Evolutionary conservation across 2,113 vertebrate genomes (phyloP), one percentile per base, ranked within the genome.

Genomic region (Grantiella picta): DNA sequence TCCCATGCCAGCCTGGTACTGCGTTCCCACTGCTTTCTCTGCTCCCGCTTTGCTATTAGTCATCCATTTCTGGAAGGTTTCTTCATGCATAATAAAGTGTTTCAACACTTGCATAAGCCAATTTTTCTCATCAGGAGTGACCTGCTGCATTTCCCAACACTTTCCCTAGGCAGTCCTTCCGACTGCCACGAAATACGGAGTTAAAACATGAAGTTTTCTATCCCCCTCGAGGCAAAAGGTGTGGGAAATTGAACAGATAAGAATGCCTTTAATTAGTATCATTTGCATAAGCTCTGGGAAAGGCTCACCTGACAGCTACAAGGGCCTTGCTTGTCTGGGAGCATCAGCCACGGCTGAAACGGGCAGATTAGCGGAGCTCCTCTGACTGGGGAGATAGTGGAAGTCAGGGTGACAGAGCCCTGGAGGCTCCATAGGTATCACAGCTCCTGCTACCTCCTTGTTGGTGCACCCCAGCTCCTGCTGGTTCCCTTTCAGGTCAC

Each of bases 231-330:
- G 95, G 94, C 93, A 97, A 94, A 97, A 97, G 95, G 95, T 96
- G 94, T 97, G 96, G 96, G 95, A 96, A 97, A 96, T 93, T 4
- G 59, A 96, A 95, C 83, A 95, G 94, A 96, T 94, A 95, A 96
- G 95, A 93, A 96, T 95, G 82, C 45, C 76, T 96, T 96, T 95
- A 96, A 96, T 96, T 95, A 95, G 96, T 70, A 92, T 84, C 77
- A 96, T 95, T 95, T 95, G 92, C 96, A 96, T 96, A 91, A 96
- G 82, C 91, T 68, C 96, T 95, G 95, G 96, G 95, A 96, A 96
- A 91, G 35, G 82, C 93, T 96, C 95, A 95, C 76, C 96, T 95
- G 96, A 95, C 86, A 90, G 94, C 73, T 83, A 90, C 52, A 92
- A 95, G 87, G 79, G 89, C 92, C 61, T 83, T 3, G 4, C 83